Conservation (phyloP, 2,113 vertebrate genomes). For the Aramus guarauna region DNA sequence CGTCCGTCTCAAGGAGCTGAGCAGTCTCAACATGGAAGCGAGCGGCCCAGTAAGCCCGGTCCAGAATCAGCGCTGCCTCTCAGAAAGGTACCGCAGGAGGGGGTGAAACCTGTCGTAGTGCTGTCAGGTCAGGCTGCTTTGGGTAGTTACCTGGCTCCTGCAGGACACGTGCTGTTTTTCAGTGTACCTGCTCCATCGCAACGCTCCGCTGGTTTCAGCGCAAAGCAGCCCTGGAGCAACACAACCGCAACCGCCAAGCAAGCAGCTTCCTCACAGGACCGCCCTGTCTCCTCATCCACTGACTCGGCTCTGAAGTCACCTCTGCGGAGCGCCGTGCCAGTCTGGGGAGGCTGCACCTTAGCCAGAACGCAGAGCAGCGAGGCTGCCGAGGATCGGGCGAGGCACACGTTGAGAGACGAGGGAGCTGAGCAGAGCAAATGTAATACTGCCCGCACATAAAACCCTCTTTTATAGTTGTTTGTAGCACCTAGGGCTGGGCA, state of each 20-base stretch:
- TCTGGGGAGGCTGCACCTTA: no score
- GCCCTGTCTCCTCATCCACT: background rate
- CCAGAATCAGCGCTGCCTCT: slow-evolving; percentile 52
- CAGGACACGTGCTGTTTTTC: background rate
- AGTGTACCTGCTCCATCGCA: background rate
- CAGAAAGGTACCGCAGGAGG: slow-evolving; percentile 58
- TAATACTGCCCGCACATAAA: background rate
- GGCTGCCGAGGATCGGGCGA: rapidly evolving
- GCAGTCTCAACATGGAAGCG: background rate
- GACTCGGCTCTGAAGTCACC: background rate
- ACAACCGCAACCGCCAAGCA: no score
- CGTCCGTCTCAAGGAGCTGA: rapidly evolving
- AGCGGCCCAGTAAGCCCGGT: background rate
- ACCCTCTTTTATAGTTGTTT: background rate
- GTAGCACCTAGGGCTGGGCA: background rate
- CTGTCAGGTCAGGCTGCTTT: background rate
- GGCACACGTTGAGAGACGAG: background rate
- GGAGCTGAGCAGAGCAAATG: background rate
- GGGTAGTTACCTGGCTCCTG: background rate
- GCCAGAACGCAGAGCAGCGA: background rate
- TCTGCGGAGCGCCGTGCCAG: background rate
- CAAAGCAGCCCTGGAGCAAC: background rate
- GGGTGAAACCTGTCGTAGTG: background rate
- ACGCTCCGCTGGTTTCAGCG: rapidly evolving
- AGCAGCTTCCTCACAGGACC: background rate